Evolutionary conservation across 2,888 invertebrate genomes (phyloP), one percentile per base, ranked within the genome.

Genomic region (Torymus aiolomorphi): DNA sequence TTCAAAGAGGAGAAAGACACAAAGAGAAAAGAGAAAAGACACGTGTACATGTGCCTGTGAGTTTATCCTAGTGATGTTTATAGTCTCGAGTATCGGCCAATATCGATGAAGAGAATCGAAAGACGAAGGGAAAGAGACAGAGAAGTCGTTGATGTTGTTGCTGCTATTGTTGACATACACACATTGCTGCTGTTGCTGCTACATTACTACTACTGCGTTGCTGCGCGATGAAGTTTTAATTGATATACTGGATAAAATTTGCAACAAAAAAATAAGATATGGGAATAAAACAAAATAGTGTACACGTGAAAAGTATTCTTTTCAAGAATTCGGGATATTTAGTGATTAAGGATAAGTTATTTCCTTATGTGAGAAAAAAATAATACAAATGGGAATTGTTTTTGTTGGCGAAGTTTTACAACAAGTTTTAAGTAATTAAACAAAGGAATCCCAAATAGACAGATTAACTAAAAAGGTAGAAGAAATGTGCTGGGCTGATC

Each of bases 151-250:
- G 42, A 66, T 18, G 42, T 75, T 76, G 31, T 79, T 75, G 69
- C 65, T 77, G 65, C 49, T 71, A 57, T 70, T 79, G 12, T 75
- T 75, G 63, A 72, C 66, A 49, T 66, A 61, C 59, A 56, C 42
- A 52, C 49, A 56, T 63, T 75, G 67, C 72, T 72, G 66, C 18
- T 72, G 75, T 72, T 80, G 72, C 67, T 76, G 31, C 56, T 80
- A 66, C 62, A 31, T 72, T 49, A 59, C 18, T 56, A 67, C 51
- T 72, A 69, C 42, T 65, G 51, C 56, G 49, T 72, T 80, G 76
- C 67, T 75, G 62, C 24, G 72, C 65, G 24, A 71, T 62, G 56
- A 67, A 71, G 18, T 71, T 76, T 56, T 72, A 59, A 54, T 65
- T 31, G 63, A 63, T 13, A 42, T 42, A 76, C 14, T 54, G 74